phyloP scores from a whole-genome alignment of 92 coral and sea anemone genomes.

The Muricea muricata region DNA sequence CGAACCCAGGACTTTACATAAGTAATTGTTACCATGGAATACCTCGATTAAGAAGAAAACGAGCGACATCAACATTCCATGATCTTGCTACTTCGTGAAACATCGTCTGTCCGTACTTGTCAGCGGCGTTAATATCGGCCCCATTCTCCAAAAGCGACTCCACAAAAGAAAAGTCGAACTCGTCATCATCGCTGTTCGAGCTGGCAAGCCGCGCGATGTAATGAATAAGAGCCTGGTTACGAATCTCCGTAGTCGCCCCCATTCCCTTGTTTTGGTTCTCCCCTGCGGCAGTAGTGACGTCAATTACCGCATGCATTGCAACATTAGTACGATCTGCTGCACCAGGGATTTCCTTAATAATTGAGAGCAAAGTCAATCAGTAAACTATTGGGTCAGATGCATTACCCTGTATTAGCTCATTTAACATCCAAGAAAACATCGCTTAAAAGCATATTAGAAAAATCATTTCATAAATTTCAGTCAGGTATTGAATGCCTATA shows the following conservation, averaged over 20 bases:
- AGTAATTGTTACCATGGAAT: no score
- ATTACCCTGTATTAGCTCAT: no score
- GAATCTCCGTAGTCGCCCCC: slow-evolving; percentile 30
- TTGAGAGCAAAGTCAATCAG: no score
- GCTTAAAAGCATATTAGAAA: no score
- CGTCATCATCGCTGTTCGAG: slow-evolving; percentile 38
- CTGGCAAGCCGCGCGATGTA: slow-evolving; percentile 48
- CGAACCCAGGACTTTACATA: no score
- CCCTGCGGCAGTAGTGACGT: slow-evolving; percentile 18
- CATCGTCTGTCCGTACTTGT: slow-evolving; percentile 43
- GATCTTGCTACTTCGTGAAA: slow-evolving; percentile 46
- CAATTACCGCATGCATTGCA: slow-evolving; percentile 43
- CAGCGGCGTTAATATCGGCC: slow-evolving; percentile 39
- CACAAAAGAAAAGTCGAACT: slow-evolving; percentile 42
- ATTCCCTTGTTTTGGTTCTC: slow-evolving; percentile 29
- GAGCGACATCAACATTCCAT: slow-evolving; percentile 46
- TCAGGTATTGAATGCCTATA: no score
- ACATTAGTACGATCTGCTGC: slow-evolving; percentile 32
- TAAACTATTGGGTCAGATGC: no score
- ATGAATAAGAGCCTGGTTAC: slow-evolving; percentile 45
- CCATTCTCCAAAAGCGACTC: slow-evolving; percentile 40
- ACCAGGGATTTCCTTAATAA: slow-evolving; percentile 42
- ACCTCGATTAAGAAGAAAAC: slow-evolving; percentile 35
- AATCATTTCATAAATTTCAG: no score
- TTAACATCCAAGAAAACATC: no score